These are phyloP conservation scores for Canis aureus DNA, from an alignment of 2,113 vertebrate species.

Conservation along the genomic window DNA sequence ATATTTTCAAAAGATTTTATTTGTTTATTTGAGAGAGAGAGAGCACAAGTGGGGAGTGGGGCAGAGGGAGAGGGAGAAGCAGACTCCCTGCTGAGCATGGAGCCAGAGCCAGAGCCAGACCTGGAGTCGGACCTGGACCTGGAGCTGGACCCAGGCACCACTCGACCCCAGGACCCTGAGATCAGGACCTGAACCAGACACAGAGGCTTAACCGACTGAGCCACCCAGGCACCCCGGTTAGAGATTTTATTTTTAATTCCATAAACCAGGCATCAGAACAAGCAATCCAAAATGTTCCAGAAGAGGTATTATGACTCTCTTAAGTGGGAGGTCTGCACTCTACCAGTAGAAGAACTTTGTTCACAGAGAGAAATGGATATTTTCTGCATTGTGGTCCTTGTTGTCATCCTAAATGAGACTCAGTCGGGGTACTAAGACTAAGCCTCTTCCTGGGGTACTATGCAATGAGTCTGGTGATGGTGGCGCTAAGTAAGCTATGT, in stretches of 20 bases:
- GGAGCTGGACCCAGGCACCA: background rate
- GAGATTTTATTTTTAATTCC: slow-evolving; percentile 42
- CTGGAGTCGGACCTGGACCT: background rate
- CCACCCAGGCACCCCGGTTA: background rate
- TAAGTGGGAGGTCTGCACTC: background rate
- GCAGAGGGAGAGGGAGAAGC: background rate
- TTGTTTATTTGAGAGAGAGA: background rate
- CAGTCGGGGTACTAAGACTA: too few relatives aligned
- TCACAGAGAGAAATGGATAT: background rate
- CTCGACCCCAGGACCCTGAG: background rate
- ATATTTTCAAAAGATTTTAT: background rate
- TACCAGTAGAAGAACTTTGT: background rate
- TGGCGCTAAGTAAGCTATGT: background rate
- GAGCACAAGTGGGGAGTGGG: background rate
- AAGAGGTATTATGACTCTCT: background rate
- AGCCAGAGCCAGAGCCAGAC: background rate
- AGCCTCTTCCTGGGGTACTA: background rate
- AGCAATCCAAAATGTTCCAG: background rate
- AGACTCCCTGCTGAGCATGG: background rate
- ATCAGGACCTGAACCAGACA: background rate
- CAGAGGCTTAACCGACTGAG: background rate
- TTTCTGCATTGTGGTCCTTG: background rate
- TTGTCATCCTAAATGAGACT: background rate
- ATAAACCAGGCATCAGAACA: background rate
- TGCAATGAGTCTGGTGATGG: background rate